Evolutionary conservation across 2,888 invertebrate species (phyloP), one percentile per base, ranked within the genome.

Genomic region (Agrotis segetum): DNA sequence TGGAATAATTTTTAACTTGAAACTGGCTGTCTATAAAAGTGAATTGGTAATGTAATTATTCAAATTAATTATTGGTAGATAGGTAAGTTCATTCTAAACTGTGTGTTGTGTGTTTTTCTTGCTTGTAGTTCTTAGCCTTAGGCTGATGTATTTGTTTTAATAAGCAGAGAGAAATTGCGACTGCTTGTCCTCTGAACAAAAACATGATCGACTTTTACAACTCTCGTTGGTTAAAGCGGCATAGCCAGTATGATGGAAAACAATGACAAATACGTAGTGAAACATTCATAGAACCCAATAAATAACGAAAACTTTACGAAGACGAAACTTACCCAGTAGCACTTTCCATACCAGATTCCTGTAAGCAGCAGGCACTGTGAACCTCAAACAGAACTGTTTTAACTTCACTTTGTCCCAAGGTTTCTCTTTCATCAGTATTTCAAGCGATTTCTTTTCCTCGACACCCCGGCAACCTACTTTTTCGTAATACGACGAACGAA

Each of bases 391-490:
- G 90, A 99, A 99, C 89, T 99, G 98, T 87, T 97, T 97, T 44
- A 99, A 90, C 92, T 98, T 98, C 11, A 97, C 97, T 88, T 97
- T 97, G 89, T 98, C 98, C 92, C 98, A 96, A 17, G 97, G 98
- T 87, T 98, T 98, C 83, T 99, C 99, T 88, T 98, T 98, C 86
- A 99, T 95, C 16, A 99, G 94, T 87, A 98, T 98, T 95, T 99
- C 98, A 55, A 99, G 94, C 0, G 98, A 98, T 94, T 98, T 98
- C 92, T 98, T 99, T 89, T 98, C 98, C 93, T 99, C 99, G 0
- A 99, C 98, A 84, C 98, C 98, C 80, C 98, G 97, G 92, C 98
- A 99, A 50, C 99, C 99, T 16, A 99, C 98, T 95, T 98, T 98
- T 92, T 98, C 98, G 86, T 98, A 98, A 88, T 98, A 98, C 3